Conservation (phyloP, 2,888 invertebrate species). For the Pyrrhia umbra region DNA sequence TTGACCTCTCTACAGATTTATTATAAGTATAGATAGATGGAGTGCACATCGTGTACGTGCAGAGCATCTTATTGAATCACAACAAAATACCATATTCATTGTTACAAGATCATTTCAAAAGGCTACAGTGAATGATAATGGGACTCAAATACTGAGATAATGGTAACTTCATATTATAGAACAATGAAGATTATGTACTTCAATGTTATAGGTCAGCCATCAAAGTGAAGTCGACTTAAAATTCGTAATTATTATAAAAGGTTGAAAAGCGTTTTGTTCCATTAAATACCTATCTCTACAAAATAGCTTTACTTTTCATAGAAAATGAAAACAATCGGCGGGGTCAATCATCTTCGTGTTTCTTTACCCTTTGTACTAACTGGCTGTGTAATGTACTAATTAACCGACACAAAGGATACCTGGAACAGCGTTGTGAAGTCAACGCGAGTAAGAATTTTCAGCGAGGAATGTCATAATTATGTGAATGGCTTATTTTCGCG, state of each 20-base stretch:
- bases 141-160: not conserved
- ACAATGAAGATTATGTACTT: constrained; percentile 12
- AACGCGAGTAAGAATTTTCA: not conserved
- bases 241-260: constrained; percentile 5
- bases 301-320: not conserved
- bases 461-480: too few relatives aligned
- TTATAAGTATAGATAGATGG: too few relatives aligned
- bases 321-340: not conserved
- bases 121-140: not conserved
- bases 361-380: not conserved
- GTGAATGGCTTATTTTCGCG: too few relatives aligned
- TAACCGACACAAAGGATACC: not conserved
- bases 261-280: not conserved
- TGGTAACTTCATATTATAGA: constrained; percentile 15
- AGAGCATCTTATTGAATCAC: not conserved
- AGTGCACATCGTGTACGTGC: not conserved
- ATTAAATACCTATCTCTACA: not conserved
- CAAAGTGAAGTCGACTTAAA: constrained; percentile 22
- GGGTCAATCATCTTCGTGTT: not conserved
- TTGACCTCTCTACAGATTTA: too few relatives aligned
- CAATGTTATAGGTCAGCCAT: constrained; percentile 18
- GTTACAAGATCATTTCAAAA: too few relatives aligned
- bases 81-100: not conserved
- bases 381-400: not conserved
- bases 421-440: not conserved